phyloP scores from a whole-genome alignment of 2,797 vertebrate genomes.

The Phrynocephalus forsythii region DNA sequence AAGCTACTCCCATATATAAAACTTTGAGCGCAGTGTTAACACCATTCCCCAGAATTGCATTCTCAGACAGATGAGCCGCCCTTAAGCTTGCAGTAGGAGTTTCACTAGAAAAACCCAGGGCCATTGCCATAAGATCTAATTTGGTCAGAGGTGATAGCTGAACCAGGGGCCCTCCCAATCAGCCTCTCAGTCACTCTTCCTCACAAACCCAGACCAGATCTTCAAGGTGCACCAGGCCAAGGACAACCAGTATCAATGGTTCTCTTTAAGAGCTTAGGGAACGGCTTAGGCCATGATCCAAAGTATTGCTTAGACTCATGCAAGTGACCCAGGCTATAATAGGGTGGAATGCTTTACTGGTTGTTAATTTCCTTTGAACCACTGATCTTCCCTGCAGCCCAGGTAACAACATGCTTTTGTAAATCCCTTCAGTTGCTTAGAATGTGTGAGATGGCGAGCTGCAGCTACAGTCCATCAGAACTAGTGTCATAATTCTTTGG shows the following conservation, averaged over 20 bases:
- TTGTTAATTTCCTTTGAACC: neutral
- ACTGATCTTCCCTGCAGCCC: neutral
- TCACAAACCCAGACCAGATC: neutral
- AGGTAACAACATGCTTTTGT: neutral
- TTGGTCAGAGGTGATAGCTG: neutral
- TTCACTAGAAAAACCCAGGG: too few species aligned
- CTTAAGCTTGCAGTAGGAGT: too few species aligned
- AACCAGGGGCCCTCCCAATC: neutral
- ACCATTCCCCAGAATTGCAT: too few species aligned
- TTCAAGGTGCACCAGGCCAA: neutral
- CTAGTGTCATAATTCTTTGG: neutral
- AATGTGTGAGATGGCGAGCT: neutral
- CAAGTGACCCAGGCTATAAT: neutral
- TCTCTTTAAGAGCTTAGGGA: neutral
- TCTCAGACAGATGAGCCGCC: too few species aligned
- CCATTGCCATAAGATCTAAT: neutral
- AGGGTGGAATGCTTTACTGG: neutral
- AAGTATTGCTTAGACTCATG: neutral
- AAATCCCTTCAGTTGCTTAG: neutral
- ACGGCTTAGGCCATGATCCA: neutral
- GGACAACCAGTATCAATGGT: too few species aligned
- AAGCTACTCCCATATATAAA: too few species aligned
- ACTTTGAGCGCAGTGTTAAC: too few species aligned
- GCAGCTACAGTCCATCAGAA: neutral
- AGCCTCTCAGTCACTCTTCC: neutral